These are phyloP conservation scores for Centrocercus urophasianus DNA, from an alignment of 2,113 vertebrate species.

Conservation along the genomic window DNA sequence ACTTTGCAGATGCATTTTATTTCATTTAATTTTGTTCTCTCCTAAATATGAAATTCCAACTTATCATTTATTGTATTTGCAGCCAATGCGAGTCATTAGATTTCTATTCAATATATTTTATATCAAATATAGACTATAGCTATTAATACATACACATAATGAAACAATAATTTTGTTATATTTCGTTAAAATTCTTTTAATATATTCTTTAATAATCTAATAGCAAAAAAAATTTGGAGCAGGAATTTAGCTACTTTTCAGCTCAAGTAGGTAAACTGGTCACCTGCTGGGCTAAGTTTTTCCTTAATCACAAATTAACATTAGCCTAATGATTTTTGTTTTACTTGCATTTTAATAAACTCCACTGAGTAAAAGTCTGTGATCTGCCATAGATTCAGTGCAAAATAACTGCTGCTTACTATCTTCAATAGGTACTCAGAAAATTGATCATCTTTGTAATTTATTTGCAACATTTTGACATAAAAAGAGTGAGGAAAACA, in stretches of 20 bases:
- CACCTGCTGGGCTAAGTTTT: not conserved
- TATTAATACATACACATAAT: not conserved
- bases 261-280: not conserved
- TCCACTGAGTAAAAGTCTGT: not conserved
- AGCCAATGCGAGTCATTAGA: not conserved
- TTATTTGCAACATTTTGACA: not conserved
- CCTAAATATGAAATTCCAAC: not conserved
- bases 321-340: not conserved
- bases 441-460: not conserved
- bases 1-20: not conserved
- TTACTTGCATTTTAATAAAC: not conserved
- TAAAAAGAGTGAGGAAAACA: not conserved
- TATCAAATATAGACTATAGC: not conserved
- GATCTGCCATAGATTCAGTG: not conserved
- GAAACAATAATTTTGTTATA: not conserved
- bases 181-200: not conserved
- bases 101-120: not conserved
- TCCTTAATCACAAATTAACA: not conserved
- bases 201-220: not conserved
- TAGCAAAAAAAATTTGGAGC: not conserved
- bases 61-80: not conserved
- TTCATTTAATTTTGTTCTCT: not conserved
- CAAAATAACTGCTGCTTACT: not conserved
- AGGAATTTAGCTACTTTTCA: not conserved
- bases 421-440: not conserved